Percentiles rank a stretch among this genome's conserved stretches.
Conservation (phyloP, 2,113 vertebrate species). For the Ellobius talpinus region DNA sequence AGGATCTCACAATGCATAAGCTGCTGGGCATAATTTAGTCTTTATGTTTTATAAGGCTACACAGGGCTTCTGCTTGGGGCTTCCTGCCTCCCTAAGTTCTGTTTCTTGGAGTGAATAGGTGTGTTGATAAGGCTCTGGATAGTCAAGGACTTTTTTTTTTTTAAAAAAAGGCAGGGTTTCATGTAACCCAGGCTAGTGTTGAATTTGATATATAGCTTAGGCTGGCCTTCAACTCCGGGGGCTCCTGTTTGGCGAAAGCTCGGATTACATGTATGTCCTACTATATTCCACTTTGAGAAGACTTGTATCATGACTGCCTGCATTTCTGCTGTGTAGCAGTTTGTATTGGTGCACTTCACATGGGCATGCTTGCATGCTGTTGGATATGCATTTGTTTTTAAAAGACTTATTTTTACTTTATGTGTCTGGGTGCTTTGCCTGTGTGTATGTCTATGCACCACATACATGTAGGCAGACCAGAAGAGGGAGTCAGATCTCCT, state of each 20-base stretch:
- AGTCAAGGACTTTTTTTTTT: not conserved
- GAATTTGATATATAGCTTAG: not conserved
- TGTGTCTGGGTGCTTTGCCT: not conserved
- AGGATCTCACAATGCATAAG: not conserved
- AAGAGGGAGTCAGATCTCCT: not conserved
- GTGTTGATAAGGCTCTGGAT: not conserved
- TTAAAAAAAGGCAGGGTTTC: not conserved
- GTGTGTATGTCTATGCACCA: too few species aligned
- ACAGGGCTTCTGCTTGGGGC: accelerated
- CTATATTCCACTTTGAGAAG: not conserved
- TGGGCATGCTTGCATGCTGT: not conserved
- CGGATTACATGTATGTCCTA: not conserved
- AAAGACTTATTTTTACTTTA: not conserved
- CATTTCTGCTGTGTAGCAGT: not conserved
- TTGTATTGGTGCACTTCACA: not conserved
- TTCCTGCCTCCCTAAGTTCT: not conserved
- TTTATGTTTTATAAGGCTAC: not conserved
- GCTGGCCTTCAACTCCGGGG: not conserved
- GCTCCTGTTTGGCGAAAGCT: not conserved
- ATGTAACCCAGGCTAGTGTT: not conserved
- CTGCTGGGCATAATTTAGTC: not conserved
- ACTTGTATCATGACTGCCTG: not conserved
- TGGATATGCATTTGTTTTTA: not conserved
- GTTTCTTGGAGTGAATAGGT: not conserved
- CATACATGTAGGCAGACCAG: not conserved